Conservation (phyloP, 2,797 vertebrate genomes). For the Sarcoramphus papa region DNA sequence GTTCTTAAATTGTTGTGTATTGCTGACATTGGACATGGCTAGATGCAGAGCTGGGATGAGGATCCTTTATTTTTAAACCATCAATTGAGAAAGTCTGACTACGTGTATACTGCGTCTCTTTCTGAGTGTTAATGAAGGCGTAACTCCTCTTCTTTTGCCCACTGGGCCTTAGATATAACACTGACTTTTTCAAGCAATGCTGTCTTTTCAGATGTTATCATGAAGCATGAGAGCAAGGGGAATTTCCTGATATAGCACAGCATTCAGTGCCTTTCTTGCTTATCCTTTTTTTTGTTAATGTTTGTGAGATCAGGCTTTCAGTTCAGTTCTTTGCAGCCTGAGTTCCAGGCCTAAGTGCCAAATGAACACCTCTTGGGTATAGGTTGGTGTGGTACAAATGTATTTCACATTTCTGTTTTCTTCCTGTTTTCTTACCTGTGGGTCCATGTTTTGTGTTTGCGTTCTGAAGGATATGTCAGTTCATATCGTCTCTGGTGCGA, state of each 20-base stretch:
- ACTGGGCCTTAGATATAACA: neutral
- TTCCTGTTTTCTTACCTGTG: fast-evolving
- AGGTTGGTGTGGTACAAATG: neutral
- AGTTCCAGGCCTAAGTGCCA: neutral
- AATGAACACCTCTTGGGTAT: neutral
- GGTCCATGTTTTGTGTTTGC: neutral
- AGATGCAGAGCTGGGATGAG: neutral
- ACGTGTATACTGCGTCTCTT: neutral
- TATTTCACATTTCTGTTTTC: neutral
- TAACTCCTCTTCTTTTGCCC: neutral
- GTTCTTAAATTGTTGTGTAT: neutral
- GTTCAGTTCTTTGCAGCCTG: neutral
- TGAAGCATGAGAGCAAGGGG: neutral
- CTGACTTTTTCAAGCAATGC: neutral
- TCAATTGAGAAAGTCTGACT: neutral
- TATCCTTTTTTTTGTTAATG: neutral
- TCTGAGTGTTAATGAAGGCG: neutral
- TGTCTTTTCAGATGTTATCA: neutral
- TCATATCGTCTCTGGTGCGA: neutral
- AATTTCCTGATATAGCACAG: neutral
- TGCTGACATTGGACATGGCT: neutral
- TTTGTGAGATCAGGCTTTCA: neutral
- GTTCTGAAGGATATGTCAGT: fast-evolving
- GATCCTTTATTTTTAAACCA: neutral
- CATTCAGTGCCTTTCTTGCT: neutral